A percentile compares a stretch with the other conserved stretches of the same genome.
Evolutionary conservation across 2,888 invertebrate genomes (phyloP).

Genomic region (Tachina lurida): DNA sequence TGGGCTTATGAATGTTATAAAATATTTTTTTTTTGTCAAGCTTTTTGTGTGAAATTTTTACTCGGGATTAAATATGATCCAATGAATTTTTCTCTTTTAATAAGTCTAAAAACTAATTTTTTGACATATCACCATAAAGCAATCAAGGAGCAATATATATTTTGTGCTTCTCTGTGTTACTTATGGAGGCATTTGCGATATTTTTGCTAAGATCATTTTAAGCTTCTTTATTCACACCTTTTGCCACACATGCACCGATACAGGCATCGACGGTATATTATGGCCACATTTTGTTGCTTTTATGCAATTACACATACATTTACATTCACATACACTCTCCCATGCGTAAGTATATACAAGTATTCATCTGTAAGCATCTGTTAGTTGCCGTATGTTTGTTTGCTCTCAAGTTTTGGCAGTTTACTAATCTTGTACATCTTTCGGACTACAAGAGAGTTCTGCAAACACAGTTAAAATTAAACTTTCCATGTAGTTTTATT

Average conservation of each 20-base stretch:
- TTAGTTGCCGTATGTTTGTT: not conserved
- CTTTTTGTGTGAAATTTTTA: too few species aligned
- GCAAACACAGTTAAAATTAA: conserved; percentile 67
- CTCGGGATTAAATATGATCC: too few species aligned
- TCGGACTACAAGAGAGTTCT: conserved; percentile 60
- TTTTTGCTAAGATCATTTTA: conserved; percentile 54
- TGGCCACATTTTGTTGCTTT: not conserved
- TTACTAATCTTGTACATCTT: conserved; percentile 52
- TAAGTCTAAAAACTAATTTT: too few species aligned
- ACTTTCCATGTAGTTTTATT: conserved; percentile 68
- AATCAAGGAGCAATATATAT: too few species aligned
- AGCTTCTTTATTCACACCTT: conserved; percentile 64
- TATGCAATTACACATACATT: not conserved
- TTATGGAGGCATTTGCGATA: conserved; percentile 40
- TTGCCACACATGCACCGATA: not conserved
- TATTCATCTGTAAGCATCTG: not conserved
- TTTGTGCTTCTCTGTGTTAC: conserved; percentile 14
- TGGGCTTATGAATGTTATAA: too few species aligned
- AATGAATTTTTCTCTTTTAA: too few species aligned
- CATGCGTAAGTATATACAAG: not conserved
- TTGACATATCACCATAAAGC: too few species aligned
- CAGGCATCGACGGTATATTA: not conserved
- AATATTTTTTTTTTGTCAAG: too few species aligned
- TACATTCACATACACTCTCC: not conserved
- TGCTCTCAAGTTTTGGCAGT: conserved; percentile 39